phyloP scores from a whole-genome alignment of 2,797 vertebrate genomes.

The Scyliorhinus canicula region DNA sequence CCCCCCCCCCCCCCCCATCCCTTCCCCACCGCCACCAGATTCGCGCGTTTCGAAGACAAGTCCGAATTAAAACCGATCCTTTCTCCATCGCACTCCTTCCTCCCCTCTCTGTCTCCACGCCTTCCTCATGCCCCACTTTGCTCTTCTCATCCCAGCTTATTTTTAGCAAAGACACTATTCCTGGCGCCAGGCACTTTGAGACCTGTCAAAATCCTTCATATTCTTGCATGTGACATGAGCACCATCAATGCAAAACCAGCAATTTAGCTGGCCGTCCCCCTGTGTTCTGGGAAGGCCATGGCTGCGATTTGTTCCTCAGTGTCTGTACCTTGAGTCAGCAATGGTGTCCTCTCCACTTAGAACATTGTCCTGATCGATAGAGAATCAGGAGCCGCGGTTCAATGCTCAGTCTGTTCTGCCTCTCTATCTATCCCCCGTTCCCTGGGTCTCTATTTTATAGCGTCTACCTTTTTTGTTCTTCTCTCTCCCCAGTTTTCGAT shows the following conservation, averaged over 20 bases:
- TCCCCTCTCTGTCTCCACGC: background rate
- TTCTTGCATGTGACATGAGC: slow-evolving; percentile 83
- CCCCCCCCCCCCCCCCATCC: background rate
- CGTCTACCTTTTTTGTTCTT: background rate
- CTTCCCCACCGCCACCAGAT: background rate
- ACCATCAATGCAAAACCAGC: background rate
- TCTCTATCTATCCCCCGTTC: background rate
- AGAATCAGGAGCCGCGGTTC: background rate
- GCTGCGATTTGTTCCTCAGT: slow-evolving; percentile 41
- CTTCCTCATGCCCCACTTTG: background rate
- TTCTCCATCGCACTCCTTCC: background rate
- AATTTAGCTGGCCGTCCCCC: background rate
- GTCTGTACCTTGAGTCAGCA: slow-evolving; percentile 66
- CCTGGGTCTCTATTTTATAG: background rate
- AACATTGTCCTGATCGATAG: background rate
- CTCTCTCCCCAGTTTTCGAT: background rate
- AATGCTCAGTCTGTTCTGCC: background rate
- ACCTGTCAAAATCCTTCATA: slow-evolving; percentile 95
- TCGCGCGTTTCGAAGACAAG: background rate
- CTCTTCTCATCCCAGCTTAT: background rate
- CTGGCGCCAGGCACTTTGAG: slow-evolving; percentile 97
- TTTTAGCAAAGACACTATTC: slow-evolving; percentile 51
- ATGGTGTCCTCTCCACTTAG: slow-evolving; percentile 60
- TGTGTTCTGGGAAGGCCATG: background rate
- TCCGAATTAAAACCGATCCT: background rate